These are phyloP conservation scores for Phenganax stokvisi DNA, from an alignment of 92 coral and sea anemone genomes.

Conservation along the genomic window DNA sequence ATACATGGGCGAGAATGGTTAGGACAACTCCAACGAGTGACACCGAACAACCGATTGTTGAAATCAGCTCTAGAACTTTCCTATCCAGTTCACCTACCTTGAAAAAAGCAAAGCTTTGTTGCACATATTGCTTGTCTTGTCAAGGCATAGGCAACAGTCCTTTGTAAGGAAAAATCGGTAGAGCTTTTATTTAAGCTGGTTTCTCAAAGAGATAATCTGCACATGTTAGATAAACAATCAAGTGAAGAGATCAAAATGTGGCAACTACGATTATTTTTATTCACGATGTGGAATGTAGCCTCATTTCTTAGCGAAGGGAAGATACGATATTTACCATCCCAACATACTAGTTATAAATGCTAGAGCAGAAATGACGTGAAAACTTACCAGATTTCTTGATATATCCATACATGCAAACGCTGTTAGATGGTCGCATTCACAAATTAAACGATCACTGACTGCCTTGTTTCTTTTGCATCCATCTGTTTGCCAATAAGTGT, in stretches of 20 bases:
- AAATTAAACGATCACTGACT: constrained; percentile 2
- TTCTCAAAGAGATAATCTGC: not conserved
- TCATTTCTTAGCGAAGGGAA: no score
- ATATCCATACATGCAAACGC: constrained; percentile 36
- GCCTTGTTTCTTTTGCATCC: constrained; percentile 22
- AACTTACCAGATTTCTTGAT: constrained; percentile 21
- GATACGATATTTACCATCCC: no score
- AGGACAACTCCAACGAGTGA: constrained; percentile 19
- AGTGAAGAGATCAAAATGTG: no score
- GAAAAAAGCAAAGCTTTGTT: not conserved
- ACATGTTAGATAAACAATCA: no score
- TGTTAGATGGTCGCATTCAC: constrained; percentile 41
- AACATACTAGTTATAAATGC: no score
- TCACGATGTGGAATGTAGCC: no score
- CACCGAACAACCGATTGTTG: constrained; percentile 33
- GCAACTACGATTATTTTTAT: no score
- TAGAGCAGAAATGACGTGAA: not conserved
- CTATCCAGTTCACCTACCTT: not conserved
- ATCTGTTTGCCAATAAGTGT: constrained; percentile 3
- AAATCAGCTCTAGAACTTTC: constrained; percentile 19
- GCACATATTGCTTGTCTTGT: no score
- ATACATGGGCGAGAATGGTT: constrained; percentile 5
- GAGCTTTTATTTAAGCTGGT: not conserved
- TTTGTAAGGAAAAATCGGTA: not conserved
- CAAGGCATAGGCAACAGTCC: no score